Evolutionary conservation across 1,140 invertebrate genomes (phyloP), one percentile per base, ranked within the genome.

Genomic region (Drosophila baimaii): DNA sequence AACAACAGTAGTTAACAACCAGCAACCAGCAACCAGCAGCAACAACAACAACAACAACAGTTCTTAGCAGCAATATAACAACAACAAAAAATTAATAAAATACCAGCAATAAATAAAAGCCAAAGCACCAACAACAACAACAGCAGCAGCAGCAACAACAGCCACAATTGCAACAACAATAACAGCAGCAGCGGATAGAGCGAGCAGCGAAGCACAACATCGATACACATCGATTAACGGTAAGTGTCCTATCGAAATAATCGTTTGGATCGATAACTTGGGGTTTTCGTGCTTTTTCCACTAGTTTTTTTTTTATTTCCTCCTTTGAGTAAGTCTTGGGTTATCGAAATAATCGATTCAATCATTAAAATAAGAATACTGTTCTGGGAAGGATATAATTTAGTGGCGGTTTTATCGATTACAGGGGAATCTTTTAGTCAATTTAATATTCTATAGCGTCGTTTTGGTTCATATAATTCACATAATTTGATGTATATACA

Each of bases 191-290:
- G 55, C 56, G 61, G 58, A 58, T 58, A 62, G 39, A 70, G 62
- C 62, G 59, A 69, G 56, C 73, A 76, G 73, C 54, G 54, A 79
- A 41, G 66, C 81, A 64, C 81, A 85, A 71, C 59, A 90, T 86
- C 86, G 81, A 90, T 90, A 73, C 76, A 79, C 72, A 90, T 90
- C 86, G 86, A 90, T 90, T 90, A 82, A 90, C 79, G 82, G 86
- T 85, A 56, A 76, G 81, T 80, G 17, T 19, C n/a, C 13, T 8
- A 37, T 64, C 33, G 35, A 68, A 64, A 21, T 41, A 68, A 51
- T 68, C 13, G 21, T 8, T 19, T 19, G 10, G 19, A 43, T 12
- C 10, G 5, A n/a, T n/a, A 19, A n/a, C n/a, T n/a, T n/a, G n/a
- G n/a, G n/a, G n/a, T n/a, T n/a, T n/a, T n/a, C n/a, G n/a, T n/a